Percentiles rank a stretch among this genome's conserved stretches.
These are phyloP conservation scores for Mustelus asterias DNA, from an alignment of 2,113 vertebrate species.

Conservation along the genomic window DNA sequence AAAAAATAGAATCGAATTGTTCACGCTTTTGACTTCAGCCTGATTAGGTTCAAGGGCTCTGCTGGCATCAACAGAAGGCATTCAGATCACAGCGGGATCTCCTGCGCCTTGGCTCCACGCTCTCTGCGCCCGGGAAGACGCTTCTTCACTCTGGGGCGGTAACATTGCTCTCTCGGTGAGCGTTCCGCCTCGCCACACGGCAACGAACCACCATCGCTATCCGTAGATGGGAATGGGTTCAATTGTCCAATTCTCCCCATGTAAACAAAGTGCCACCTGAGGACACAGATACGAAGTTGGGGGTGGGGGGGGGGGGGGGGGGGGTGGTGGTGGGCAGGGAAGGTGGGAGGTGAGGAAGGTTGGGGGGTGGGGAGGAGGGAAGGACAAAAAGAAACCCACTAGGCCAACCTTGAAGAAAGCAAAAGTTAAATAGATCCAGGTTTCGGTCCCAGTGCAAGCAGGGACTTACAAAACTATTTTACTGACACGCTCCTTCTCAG, in stretches of 20 bases:
- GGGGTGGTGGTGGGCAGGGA: too few species aligned
- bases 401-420: not conserved
- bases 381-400: not conserved
- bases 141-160: not conserved
- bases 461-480: not conserved
- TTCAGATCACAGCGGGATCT: not conserved
- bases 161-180: not conserved
- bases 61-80: not conserved
- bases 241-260: not conserved
- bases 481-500: not conserved
- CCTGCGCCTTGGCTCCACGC: not conserved
- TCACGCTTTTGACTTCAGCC: not conserved
- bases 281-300: not conserved
- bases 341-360: not conserved
- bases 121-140: not conserved
- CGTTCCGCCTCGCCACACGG: not conserved
- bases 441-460: not conserved
- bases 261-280: slow-evolving; percentile 29
- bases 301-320: not conserved
- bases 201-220: not conserved
- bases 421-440: not conserved
- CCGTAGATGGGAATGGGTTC: not conserved
- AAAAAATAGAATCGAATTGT: not conserved
- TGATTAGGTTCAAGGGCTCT: not conserved
- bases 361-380: not conserved